A percentile compares a stretch with the other conserved stretches of the same genome.
phyloP scores from a whole-genome alignment of 2,888 invertebrate species.

The Perizoma flavofasciatum region DNA sequence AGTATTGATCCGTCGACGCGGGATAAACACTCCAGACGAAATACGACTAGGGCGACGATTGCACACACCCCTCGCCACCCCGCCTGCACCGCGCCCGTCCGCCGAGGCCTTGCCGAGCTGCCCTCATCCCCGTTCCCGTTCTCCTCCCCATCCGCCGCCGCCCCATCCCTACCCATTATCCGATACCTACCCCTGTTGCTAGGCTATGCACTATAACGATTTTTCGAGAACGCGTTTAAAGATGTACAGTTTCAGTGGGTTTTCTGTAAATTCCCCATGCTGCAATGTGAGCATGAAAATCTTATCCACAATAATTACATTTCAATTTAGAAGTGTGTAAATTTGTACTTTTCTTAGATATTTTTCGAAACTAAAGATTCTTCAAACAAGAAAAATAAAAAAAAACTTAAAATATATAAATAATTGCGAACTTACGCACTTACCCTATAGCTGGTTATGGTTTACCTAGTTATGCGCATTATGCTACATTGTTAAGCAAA shows the following conservation, averaged over 20 bases:
- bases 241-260: constrained; percentile 10
- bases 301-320: background rate
- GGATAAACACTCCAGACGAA: constrained; percentile 84
- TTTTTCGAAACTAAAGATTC: too few species aligned
- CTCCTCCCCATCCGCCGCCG: constrained; percentile 56
- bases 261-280: constrained; percentile 9
- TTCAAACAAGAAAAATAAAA: background rate
- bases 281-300: constrained; percentile 3
- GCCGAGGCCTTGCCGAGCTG: constrained; percentile 59
- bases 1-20: constrained; percentile 82
- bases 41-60: constrained; percentile 80
- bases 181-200: constrained; percentile 57
- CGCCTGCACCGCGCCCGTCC: constrained; percentile 65
- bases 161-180: constrained; percentile 51
- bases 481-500: too few species aligned
- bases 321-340: background rate
- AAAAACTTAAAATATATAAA: too few species aligned
- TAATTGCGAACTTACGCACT: too few species aligned
- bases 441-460: too few species aligned
- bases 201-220: constrained; percentile 51
- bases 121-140: constrained; percentile 35
- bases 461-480: too few species aligned
- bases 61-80: constrained; percentile 72
- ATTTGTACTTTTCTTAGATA: too few species aligned
- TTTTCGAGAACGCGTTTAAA: constrained; percentile 35